A percentile compares a stretch with the other conserved stretches of the same genome.
Evolutionary conservation across 1,140 invertebrate genomes (phyloP).

Genomic region (Prorops nasuta): DNA sequence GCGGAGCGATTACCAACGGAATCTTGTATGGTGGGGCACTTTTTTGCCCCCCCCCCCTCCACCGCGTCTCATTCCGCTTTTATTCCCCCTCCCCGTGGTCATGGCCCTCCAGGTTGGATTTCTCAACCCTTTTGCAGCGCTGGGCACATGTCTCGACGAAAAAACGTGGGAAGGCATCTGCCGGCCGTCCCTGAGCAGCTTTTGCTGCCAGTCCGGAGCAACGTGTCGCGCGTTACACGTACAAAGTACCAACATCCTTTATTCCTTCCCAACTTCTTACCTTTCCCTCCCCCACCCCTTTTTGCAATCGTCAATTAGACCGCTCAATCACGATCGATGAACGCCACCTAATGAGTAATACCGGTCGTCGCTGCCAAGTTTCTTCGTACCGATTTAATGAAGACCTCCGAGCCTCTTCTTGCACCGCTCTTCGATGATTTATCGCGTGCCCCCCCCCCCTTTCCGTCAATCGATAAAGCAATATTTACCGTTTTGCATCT

Average conservation of each 20-base stretch:
- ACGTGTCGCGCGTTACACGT: too few species aligned
- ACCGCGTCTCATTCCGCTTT: neutral
- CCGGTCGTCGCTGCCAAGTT: too few species aligned
- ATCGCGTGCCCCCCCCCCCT: too few species aligned
- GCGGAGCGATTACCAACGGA: constrained; percentile 29
- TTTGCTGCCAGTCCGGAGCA: too few species aligned
- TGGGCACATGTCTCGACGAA: constrained; percentile 49
- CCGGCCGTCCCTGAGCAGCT: too few species aligned
- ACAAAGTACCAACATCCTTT: constrained; percentile 22
- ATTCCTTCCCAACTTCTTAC: constrained; percentile 18
- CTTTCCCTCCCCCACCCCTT: constrained; percentile 14
- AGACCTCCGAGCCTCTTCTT: neutral
- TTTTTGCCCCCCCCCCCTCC: constrained; percentile 20
- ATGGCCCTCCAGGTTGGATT: constrained; percentile 27
- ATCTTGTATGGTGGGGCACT: constrained; percentile 33
- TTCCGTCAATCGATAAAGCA: too few species aligned
- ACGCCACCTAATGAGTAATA: too few species aligned
- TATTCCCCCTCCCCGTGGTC: neutral
- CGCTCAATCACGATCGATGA: neutral
- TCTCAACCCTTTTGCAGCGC: constrained; percentile 47
- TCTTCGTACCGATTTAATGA: neutral
- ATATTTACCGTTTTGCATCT: too few species aligned
- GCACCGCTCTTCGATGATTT: too few species aligned
- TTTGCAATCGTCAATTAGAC: constrained; percentile 19
- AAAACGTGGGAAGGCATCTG: constrained; percentile 52